These are phyloP conservation scores for Centropus bengalensis DNA, from an alignment of 2,113 vertebrate genomes.

Conservation along the genomic window DNA sequence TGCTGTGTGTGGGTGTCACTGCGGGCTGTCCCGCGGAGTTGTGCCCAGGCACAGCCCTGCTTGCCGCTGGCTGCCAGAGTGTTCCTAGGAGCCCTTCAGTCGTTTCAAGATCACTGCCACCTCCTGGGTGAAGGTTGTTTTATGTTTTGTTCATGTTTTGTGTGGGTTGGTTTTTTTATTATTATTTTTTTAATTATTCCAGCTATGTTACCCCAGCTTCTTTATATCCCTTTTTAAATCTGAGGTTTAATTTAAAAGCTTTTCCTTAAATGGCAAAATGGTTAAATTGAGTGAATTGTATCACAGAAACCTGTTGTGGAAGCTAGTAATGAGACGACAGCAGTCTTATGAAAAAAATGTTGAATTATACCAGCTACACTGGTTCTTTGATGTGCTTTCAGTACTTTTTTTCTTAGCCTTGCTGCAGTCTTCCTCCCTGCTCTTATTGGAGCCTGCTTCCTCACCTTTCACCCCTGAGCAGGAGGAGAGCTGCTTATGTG, in stretches of 20 bases:
- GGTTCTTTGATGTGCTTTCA: background rate
- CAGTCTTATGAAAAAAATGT: background rate
- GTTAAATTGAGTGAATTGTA: background rate
- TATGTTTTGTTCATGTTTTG: background rate
- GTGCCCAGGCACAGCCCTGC: rapidly evolving
- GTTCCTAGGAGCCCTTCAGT: background rate
- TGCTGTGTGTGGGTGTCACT: background rate
- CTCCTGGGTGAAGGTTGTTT: too few relatives aligned
- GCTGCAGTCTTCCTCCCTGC: background rate
- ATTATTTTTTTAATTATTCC: background rate
- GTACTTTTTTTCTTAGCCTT: background rate
- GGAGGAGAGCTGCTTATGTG: background rate
- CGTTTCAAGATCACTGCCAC: background rate
- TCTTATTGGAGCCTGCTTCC: background rate
- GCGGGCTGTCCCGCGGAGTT: background rate
- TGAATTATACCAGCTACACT: background rate
- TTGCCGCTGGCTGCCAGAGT: background rate
- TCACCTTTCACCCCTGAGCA: rapidly evolving
- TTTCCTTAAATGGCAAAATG: background rate
- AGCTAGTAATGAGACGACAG: rapidly evolving
- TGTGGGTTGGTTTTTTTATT: too few relatives aligned
- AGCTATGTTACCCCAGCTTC: background rate
- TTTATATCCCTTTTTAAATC: background rate
- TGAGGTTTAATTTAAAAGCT: background rate
- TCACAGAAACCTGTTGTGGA: background rate